phyloP scores from a whole-genome alignment of 92 coral and sea anemone genomes.

The Bergia sp. region DNA sequence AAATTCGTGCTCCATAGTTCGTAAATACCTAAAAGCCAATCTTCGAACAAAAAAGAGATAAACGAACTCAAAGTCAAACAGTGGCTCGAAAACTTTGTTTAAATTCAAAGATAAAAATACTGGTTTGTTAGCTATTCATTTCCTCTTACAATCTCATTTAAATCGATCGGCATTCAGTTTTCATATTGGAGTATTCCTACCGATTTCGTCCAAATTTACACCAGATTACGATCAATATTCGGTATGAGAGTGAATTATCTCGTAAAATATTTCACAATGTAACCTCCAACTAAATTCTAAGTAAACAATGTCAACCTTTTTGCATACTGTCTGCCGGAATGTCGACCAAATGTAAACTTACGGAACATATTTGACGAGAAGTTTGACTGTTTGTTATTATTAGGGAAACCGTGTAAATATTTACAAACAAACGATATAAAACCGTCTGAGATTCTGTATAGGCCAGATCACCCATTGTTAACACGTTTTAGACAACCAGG shows the following conservation, averaged over 20 bases:
- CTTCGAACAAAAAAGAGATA: neutral
- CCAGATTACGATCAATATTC: neutral
- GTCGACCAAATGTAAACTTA: slow-evolving; percentile 16
- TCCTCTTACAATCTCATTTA: neutral
- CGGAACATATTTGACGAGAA: neutral
- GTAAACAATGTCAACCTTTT: neutral
- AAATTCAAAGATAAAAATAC: neutral
- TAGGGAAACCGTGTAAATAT: neutral
- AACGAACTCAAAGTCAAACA: neutral
- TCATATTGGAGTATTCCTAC: too few relatives aligned
- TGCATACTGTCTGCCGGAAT: neutral
- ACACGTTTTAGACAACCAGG: neutral
- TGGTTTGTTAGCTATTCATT: too few relatives aligned
- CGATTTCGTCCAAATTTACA: neutral
- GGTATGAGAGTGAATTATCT: neutral
- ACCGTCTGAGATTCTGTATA: neutral
- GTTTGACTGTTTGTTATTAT: neutral
- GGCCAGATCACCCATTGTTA: neutral
- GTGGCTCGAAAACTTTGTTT: neutral
- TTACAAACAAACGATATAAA: too few relatives aligned
- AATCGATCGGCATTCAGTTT: too few relatives aligned
- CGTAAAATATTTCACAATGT: neutral
- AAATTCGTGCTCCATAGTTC: neutral
- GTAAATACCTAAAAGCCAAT: neutral
- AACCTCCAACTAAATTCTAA: neutral